Percentiles rank a stretch among this genome's conserved stretches.
These are phyloP conservation scores for Micoletzkya japonica DNA, from an alignment of 2,888 invertebrate genomes.

Conservation along the genomic window DNA sequence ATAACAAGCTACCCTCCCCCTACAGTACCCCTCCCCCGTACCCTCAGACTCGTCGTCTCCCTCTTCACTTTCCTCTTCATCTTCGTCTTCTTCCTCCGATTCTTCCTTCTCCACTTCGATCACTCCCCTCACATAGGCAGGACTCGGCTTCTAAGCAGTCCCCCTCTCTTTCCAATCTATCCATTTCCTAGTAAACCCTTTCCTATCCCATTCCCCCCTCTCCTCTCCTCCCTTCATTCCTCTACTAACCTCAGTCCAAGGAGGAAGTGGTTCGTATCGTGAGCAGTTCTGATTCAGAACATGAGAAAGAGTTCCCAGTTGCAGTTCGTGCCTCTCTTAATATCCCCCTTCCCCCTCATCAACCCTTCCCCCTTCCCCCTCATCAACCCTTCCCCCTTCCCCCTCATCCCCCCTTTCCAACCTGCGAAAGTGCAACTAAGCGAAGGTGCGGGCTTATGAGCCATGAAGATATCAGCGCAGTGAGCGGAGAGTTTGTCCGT, in stretches of 20 bases:
- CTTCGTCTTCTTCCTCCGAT: conserved; percentile 35
- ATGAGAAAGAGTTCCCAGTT: conserved; percentile 91
- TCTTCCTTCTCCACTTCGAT: conserved; percentile 26
- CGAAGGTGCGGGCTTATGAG: conserved; percentile 89
- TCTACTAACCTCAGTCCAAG: conserved; percentile 78
- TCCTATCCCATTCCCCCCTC: neutral
- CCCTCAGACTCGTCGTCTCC: conserved; percentile 50
- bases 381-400: too few relatives aligned
- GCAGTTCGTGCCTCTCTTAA: conserved; percentile 81
- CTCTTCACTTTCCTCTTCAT: conserved; percentile 39
- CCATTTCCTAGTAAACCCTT: too few relatives aligned
- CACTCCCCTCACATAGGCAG: conserved; percentile 10
- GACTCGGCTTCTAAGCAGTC: conserved; percentile 5
- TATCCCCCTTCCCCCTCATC: too few relatives aligned
- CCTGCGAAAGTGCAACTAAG: conserved; percentile 74
- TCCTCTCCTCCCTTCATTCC: conserved; percentile 66
- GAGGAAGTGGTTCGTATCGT: conserved; percentile 86
- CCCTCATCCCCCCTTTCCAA: too few relatives aligned
- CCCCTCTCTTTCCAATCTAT: neutral
- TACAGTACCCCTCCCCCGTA: conserved; percentile 37
- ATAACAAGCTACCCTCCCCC: conserved; percentile 10
- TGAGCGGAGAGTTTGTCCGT: conserved; percentile 63
- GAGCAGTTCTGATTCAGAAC: conserved; percentile 82
- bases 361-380: too few relatives aligned
- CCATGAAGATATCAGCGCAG: conserved; percentile 83